Conservation (phyloP, 2,888 invertebrate species). For the Thymelicus acteon region DNA sequence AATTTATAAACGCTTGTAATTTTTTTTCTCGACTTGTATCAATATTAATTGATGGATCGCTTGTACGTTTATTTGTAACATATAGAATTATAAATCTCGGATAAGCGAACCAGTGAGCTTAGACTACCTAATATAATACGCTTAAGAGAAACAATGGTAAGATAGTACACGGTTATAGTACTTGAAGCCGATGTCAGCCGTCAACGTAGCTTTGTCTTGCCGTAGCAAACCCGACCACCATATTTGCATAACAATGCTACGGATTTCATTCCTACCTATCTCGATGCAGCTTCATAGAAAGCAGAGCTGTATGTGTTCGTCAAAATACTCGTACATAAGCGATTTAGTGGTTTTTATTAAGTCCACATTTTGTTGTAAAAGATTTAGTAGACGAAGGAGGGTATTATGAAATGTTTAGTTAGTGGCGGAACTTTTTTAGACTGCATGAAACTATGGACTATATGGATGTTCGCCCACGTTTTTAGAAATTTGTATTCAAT, state of each 20-base stretch:
- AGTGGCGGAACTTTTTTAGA: no score
- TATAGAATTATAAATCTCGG: no score
- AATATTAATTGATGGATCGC: no score
- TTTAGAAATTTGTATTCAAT: no score
- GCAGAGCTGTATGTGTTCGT: constrained; percentile 20
- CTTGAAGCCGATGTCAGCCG: constrained; percentile 69
- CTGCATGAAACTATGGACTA: no score
- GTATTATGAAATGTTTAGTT: no score
- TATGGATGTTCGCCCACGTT: no score
- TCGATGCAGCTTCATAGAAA: constrained; percentile 37
- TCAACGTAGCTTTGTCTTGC: constrained; percentile 82
- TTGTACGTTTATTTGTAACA: no score
- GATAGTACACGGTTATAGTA: neutral
- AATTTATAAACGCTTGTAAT: no score
- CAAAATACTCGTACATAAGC: neutral
- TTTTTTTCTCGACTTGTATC: no score
- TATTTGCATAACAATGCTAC: constrained; percentile 83
- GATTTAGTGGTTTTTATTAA: neutral
- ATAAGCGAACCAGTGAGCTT: constrained; percentile 36
- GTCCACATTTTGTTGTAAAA: no score
- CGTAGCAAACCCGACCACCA: constrained; percentile 74
- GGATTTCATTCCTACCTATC: constrained; percentile 72
- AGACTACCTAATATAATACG: neutral
- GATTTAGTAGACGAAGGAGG: no score
- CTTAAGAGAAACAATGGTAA: neutral